These are phyloP conservation scores for Leptopterna dolabrata DNA, from an alignment of 2,888 invertebrate species.

Conservation along the genomic window DNA sequence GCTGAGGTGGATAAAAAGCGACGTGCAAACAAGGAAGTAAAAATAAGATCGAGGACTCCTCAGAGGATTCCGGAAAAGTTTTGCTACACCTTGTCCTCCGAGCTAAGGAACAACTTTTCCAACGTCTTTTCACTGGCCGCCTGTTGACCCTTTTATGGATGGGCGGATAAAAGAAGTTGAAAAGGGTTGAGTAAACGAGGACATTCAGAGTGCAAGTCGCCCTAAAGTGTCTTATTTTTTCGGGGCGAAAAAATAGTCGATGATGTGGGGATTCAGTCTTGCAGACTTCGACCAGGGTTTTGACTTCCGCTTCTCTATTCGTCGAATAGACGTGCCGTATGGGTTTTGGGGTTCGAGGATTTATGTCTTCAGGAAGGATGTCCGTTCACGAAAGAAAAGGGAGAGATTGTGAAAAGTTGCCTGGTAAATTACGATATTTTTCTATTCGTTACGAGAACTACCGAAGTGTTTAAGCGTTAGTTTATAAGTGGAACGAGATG, in stretches of 20 bases:
- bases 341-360: too few relatives aligned
- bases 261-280: not conserved
- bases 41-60: not conserved
- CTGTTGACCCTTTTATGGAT: constrained; percentile 3
- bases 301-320: too few relatives aligned
- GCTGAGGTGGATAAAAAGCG: not conserved
- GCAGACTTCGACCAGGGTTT: too few relatives aligned
- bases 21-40: not conserved
- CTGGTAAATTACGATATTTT: too few relatives aligned
- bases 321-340: too few relatives aligned
- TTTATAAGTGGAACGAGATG: too few relatives aligned
- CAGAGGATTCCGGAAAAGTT: not conserved
- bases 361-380: too few relatives aligned
- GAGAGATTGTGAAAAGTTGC: too few relatives aligned
- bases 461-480: too few relatives aligned
- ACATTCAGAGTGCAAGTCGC: not conserved
- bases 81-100: not conserved
- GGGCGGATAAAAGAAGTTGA: not conserved
- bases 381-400: too few relatives aligned
- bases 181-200: not conserved
- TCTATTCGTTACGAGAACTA: too few relatives aligned
- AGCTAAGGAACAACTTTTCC: not conserved
- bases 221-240: not conserved
- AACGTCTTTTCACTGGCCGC: not conserved
- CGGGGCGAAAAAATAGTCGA: not conserved